Conservation (phyloP, 2,797 vertebrate species). For the Fistularia commersonii region DNA sequence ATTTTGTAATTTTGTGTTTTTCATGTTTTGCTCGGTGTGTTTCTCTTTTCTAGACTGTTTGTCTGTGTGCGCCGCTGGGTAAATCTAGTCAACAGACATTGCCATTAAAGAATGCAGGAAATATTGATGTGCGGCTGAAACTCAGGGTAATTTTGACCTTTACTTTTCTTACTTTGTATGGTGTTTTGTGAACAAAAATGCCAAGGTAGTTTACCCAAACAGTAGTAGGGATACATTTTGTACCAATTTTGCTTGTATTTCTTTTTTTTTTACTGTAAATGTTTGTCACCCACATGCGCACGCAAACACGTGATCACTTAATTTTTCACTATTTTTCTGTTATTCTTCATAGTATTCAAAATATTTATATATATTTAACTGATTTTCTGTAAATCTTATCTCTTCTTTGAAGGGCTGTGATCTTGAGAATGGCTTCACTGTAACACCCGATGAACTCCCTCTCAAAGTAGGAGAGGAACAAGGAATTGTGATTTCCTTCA, state of each 20-base stretch:
- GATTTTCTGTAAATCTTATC: neutral
- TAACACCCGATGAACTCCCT: conserved; percentile 80
- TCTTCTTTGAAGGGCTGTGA: conserved; percentile 68
- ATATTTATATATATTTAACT: neutral
- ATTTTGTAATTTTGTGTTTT: neutral
- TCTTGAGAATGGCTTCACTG: conserved; percentile 77
- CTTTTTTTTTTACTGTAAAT: neutral
- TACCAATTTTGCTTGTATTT: conserved; percentile 16
- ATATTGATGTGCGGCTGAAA: conserved; percentile 86
- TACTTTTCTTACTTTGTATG: conserved; percentile 32
- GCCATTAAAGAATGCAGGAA: conserved; percentile 94
- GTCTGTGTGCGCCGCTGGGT: conserved; percentile 75
- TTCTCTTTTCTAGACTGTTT: conserved; percentile 78
- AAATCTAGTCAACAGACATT: conserved; percentile 80
- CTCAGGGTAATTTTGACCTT: conserved; percentile 76
- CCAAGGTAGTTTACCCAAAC: conserved; percentile 22
- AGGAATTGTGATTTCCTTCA: conserved; percentile 79
- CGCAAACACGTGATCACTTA: too few species aligned
- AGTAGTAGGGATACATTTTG: conserved; percentile 24
- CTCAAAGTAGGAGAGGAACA: conserved; percentile 84
- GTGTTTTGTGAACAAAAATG: neutral
- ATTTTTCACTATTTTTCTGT: too few species aligned
- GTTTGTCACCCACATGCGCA: neutral
- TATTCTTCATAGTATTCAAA: neutral
- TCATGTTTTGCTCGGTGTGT: conserved; percentile 5